Conservation (phyloP, 2,797 vertebrate genomes). For the Yasuhikotakia modesta region DNA sequence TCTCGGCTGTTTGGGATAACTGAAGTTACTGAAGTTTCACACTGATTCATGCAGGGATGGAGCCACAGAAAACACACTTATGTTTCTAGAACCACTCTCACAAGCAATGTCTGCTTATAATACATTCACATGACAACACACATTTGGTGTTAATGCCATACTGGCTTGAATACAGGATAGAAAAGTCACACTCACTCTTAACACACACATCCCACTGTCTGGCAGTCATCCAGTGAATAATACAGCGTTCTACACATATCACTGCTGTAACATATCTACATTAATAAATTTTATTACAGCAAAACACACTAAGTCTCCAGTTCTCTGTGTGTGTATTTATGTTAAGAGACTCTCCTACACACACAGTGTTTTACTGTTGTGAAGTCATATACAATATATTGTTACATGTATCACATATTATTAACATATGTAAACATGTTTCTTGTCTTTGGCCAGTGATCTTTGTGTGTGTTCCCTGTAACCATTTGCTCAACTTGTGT, state of each 20-base stretch:
- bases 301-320: background rate
- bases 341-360: no score
- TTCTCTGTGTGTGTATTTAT: no score
- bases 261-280: constrained; percentile 52
- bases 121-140: constrained; percentile 37
- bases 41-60: constrained; percentile 58
- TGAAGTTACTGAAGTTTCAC: constrained; percentile 75
- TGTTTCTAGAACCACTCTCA: constrained; percentile 51
- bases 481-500: constrained; percentile 46
- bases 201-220: constrained; percentile 53
- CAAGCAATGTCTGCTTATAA: constrained; percentile 39
- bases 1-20: constrained; percentile 66
- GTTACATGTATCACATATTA: no score
- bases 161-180: constrained; percentile 36
- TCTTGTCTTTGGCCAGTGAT: constrained; percentile 12
- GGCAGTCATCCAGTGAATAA: constrained; percentile 74
- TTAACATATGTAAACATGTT: background rate
- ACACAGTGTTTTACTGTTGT: no score
- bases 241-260: constrained; percentile 70
- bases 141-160: constrained; percentile 1
- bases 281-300: constrained; percentile 44
- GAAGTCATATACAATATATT: no score
- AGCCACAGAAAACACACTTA: constrained; percentile 40
- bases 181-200: constrained; percentile 47
- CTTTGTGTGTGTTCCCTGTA: constrained; percentile 47